phyloP scores from a whole-genome alignment of 2,888 invertebrate genomes.

The Hesperia comma region DNA sequence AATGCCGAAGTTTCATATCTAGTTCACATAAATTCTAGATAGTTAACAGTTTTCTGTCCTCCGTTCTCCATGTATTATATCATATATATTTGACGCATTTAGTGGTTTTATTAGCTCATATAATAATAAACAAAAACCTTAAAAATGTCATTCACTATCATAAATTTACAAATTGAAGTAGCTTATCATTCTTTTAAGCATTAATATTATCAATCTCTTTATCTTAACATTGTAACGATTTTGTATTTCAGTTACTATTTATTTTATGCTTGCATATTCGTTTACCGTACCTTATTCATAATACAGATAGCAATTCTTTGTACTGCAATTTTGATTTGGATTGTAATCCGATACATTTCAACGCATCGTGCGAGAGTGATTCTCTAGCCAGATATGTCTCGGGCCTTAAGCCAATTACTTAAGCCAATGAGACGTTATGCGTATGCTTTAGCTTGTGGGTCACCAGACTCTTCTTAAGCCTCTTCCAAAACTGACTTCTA shows the following conservation, averaged over 20 bases:
- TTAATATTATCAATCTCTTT: background rate
- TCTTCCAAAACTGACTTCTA: slow-evolving; percentile 69
- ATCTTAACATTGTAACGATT: background rate
- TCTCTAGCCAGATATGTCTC: background rate
- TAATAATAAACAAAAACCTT: no score
- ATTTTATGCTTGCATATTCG: background rate
- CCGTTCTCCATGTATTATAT: no score
- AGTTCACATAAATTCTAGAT: no score
- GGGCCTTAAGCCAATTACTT: slow-evolving; percentile 1
- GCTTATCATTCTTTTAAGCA: background rate
- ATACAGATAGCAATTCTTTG: no score
- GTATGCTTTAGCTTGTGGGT: slow-evolving; percentile 56
- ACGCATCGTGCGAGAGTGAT: background rate
- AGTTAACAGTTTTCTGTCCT: no score
- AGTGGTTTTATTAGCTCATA: no score
- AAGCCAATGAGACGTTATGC: slow-evolving; percentile 65
- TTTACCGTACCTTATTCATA: background rate
- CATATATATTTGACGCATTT: no score
- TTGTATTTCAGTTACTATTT: background rate
- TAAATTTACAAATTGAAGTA: background rate
- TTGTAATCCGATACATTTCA: background rate
- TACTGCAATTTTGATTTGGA: no score
- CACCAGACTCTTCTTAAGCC: slow-evolving; percentile 67
- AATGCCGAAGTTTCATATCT: no score
- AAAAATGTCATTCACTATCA: background rate